Conservation (phyloP, 2,113 vertebrate genomes). For the Raja brachyura region DNA sequence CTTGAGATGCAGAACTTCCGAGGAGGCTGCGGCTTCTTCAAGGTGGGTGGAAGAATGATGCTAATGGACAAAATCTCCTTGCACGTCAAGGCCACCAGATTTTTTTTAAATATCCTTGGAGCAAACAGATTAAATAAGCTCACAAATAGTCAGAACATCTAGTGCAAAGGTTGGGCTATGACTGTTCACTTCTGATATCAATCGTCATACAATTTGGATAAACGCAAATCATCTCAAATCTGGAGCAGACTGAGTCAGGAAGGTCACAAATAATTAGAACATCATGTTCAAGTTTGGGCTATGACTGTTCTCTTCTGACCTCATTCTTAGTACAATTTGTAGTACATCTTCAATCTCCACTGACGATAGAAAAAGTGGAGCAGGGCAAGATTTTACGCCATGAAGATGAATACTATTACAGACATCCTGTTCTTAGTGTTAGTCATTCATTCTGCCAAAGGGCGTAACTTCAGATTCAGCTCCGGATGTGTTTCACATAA, state of each 20-base stretch:
- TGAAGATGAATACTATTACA: background rate
- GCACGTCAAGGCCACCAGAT: too few species aligned
- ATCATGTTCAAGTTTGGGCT: too few species aligned
- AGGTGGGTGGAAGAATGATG: background rate
- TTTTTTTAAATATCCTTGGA: too few species aligned
- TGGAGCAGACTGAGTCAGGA: background rate
- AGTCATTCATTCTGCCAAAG: background rate
- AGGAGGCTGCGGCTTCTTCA: too few species aligned
- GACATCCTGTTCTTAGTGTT: too few species aligned
- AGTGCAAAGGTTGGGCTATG: too few species aligned
- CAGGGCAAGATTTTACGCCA: background rate
- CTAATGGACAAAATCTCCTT: background rate
- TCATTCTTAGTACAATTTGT: too few species aligned
- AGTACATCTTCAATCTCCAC: background rate
- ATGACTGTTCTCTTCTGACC: background rate
- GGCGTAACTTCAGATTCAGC: background rate
- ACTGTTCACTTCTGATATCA: too few species aligned
- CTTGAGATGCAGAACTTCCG: background rate
- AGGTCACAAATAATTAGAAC: background rate
- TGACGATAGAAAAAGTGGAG: background rate
- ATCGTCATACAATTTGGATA: too few species aligned
- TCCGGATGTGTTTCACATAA: background rate
- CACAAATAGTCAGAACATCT: too few species aligned
- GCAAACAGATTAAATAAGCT: too few species aligned
- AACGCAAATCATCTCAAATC: too few species aligned